Evolutionary conservation across 2,113 vertebrate species (phyloP), one percentile per base, ranked within the genome.

Genomic region (Mugil cephalus): DNA sequence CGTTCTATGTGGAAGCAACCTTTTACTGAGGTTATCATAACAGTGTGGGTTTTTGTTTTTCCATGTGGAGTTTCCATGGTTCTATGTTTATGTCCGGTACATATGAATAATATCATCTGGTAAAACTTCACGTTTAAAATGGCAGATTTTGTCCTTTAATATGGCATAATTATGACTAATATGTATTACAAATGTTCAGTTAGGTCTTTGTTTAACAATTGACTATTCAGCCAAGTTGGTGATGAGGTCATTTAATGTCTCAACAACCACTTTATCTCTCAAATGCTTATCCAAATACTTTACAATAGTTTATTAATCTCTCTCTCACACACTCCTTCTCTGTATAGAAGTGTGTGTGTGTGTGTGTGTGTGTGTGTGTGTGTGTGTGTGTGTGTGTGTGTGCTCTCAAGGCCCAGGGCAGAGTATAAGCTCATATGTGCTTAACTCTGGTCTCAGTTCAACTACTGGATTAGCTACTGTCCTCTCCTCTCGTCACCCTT

Each of bases 391-490:
- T 58, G 24, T 18, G 13, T 51, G 10, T 38, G 50, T 10, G 48
- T 39, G 36, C 21, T 61, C 45, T 61, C 21, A 59, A 80, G 24
- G 72, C 84, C 73, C 59, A 53, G 69, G 73, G 89, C 86, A 72
- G 51, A 74, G 69, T 66, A 74, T 42, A 66, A 84, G 62, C 82
- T 87, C 74, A 77, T 83, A 55, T 82, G 81, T 87, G 84, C 83
- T 89, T 83, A 87, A 85, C 67, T 85, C 69, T 75, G 76, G 75
- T 88, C 75, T 82, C 62, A 74, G 68, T 81, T 81, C 69, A 87
- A 64, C 73, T 52, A 24, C 77, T 75, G 88, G 90, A 88, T 89
- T 87, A 89, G 66, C 82, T 74, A 43, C 73, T 82, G 77, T 86
- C 85, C 69, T 73, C 52, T 78, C 58, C 66, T 50, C 63, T 64